phyloP scores from a whole-genome alignment of 1,140 invertebrate genomes.

The Drosophila ohnishii region DNA sequence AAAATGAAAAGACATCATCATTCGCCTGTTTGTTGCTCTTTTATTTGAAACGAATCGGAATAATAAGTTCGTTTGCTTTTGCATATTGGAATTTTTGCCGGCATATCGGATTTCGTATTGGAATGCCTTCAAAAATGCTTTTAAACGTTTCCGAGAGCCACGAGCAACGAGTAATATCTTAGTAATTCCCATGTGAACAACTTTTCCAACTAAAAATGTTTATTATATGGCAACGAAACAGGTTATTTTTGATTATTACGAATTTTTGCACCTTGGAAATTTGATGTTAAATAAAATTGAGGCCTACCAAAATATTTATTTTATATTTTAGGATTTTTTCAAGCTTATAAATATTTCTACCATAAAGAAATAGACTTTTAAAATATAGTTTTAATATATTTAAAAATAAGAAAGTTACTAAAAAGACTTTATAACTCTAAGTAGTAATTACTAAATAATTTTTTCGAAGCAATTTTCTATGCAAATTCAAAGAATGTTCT shows the following conservation, averaged over 20 bases:
- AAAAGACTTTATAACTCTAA: no score
- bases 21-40: constrained; percentile 52
- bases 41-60: constrained; percentile 34
- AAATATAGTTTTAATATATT: not conserved
- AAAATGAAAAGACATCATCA: constrained; percentile 71
- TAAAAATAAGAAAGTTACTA: no score
- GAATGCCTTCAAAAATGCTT: constrained; percentile 34
- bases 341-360: not conserved
- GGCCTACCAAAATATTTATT: not conserved
- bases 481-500: not conserved
- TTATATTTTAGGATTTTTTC: not conserved
- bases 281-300: not conserved
- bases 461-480: not conserved
- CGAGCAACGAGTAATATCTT: not conserved
- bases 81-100: constrained; percentile 16
- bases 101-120: constrained; percentile 35
- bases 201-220: not conserved
- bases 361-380: not conserved
- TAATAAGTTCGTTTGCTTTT: constrained; percentile 25
- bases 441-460: not conserved
- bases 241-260: not conserved
- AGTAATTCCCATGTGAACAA: not conserved
- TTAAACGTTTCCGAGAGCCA: constrained; percentile 9
- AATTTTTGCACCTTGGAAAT: not conserved
- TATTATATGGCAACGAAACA: no score